phyloP scores from a whole-genome alignment of 2,888 invertebrate genomes.

The Balanococcus diminutus region DNA sequence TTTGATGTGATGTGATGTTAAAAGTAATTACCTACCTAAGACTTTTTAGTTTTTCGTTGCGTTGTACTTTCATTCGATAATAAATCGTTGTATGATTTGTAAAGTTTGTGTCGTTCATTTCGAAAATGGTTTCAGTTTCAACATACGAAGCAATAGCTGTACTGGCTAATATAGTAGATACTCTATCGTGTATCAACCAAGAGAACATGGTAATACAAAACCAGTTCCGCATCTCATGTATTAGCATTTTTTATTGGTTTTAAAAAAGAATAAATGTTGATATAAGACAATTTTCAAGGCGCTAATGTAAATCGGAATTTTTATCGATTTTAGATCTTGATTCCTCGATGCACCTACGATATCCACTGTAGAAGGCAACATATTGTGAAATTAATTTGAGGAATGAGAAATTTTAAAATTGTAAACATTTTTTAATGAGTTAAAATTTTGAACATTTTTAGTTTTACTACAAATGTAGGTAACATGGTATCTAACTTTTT shows the following conservation, averaged over 20 bases:
- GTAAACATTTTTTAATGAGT: too few relatives aligned
- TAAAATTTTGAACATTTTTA: too few relatives aligned
- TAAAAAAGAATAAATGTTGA: neutral
- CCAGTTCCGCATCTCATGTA: neutral
- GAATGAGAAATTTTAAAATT: too few relatives aligned
- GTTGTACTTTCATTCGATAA: neutral
- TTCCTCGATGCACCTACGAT: too few relatives aligned
- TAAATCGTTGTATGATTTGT: neutral
- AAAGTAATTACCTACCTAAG: neutral
- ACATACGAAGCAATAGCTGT: neutral
- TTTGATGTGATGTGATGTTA: constrained; percentile 4
- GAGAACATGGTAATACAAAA: neutral
- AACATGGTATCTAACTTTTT: too few relatives aligned
- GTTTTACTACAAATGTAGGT: too few relatives aligned
- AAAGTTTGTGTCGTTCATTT: neutral
- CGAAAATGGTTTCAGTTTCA: neutral
- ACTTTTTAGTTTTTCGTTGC: neutral
- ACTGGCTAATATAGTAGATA: neutral
- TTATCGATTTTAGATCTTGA: neutral
- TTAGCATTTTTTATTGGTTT: neutral
- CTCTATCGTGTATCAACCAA: neutral
- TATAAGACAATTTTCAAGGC: neutral
- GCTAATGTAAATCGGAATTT: neutral
- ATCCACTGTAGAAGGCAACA: too few relatives aligned
- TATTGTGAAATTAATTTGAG: too few relatives aligned